Conservation (phyloP, 2,797 vertebrate species). For the Darevskia mixta region DNA sequence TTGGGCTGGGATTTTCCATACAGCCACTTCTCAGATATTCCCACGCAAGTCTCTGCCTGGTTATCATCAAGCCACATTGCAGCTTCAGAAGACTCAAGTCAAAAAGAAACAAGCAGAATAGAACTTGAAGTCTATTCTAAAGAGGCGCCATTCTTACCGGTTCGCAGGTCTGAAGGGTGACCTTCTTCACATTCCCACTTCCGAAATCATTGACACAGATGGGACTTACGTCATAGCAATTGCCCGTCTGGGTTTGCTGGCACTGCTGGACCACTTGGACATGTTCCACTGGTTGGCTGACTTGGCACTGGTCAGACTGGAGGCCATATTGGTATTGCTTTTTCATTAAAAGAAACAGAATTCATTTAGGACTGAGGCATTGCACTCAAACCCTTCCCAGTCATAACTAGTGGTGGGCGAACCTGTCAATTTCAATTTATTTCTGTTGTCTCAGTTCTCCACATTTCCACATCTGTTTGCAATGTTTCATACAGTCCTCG, state of each 20-base stretch:
- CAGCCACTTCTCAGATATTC: no score
- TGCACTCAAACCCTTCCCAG: background rate
- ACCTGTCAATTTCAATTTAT: no score
- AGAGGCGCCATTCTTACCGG: constrained; percentile 56
- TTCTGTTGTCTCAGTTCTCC: no score
- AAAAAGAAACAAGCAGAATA: background rate
- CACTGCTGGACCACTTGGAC: constrained; percentile 52
- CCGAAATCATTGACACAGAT: constrained; percentile 48
- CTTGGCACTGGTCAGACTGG: constrained; percentile 56
- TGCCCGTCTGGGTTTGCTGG: constrained; percentile 59
- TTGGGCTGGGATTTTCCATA: no score
- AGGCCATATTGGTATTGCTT: constrained; percentile 57
- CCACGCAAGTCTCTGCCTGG: background rate
- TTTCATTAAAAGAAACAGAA: constrained; percentile 52
- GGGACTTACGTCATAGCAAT: constrained; percentile 52
- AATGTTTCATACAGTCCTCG: no score
- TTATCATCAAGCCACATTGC: no score
- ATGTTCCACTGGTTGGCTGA: constrained; percentile 57
- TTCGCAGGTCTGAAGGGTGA: constrained; percentile 63
- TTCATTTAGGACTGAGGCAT: fast-evolving
- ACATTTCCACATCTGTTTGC: no score
- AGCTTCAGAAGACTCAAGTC: background rate
- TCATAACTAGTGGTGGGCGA: background rate
- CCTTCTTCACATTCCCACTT: constrained; percentile 48
- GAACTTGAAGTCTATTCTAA: background rate